phyloP scores from a whole-genome alignment of 2,113 vertebrate species.

The Aegypius monachus region DNA sequence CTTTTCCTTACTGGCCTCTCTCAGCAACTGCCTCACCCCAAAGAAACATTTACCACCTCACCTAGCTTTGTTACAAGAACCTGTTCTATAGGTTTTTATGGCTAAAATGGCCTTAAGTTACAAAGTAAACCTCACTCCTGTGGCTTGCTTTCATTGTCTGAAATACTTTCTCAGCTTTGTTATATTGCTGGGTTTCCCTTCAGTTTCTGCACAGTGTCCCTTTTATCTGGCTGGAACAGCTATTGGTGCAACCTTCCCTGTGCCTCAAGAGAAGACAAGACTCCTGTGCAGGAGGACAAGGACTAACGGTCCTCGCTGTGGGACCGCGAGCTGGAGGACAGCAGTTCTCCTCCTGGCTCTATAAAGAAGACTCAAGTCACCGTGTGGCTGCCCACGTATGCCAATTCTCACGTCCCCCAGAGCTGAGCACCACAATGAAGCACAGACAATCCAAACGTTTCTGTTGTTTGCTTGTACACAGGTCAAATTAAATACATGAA shows the following conservation, averaged over 20 bases:
- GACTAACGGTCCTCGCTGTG: neutral
- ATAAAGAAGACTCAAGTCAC: neutral
- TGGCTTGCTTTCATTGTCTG: neutral
- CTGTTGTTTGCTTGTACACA: neutral
- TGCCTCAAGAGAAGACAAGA: neutral
- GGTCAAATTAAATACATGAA: neutral
- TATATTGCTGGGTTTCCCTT: neutral
- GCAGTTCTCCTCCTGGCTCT: neutral
- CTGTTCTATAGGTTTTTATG: constrained; percentile 40
- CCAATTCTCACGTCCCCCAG: neutral
- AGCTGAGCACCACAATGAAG: neutral
- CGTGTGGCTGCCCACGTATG: neutral
- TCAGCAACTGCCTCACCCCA: constrained; percentile 3
- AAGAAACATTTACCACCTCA: neutral
- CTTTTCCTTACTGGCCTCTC: neutral
- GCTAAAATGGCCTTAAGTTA: neutral
- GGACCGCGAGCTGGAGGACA: neutral
- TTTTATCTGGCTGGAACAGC: neutral
- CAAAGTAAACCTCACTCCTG: neutral
- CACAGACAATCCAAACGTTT: neutral
- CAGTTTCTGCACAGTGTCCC: neutral
- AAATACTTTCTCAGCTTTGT: neutral
- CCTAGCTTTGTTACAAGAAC: constrained; percentile 11
- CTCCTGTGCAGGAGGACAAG: neutral
- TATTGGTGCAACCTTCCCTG: neutral